Conservation (phyloP, 2,888 invertebrate species). For the Eupithecia tripunctaria region DNA sequence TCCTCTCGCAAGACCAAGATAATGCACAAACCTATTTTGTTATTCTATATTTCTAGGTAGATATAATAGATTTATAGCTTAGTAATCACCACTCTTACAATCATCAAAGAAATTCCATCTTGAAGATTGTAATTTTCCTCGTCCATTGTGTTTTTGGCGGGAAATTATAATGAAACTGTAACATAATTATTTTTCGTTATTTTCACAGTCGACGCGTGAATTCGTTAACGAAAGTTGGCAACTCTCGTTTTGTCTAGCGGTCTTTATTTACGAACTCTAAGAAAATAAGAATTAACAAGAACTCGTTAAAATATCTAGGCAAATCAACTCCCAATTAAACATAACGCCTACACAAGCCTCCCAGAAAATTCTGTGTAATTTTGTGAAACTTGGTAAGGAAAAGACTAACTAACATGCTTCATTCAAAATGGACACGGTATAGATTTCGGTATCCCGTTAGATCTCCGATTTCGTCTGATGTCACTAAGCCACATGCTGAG, state of each 20-base stretch:
- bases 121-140: slow-evolving; percentile 40
- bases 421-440: too few species aligned
- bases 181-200: slow-evolving; percentile 40
- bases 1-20: too few species aligned
- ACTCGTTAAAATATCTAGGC: neutral
- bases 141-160: slow-evolving; percentile 38
- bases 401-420: too few species aligned
- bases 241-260: neutral
- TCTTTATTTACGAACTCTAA: neutral
- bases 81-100: slow-evolving; percentile 12
- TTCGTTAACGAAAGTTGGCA: slow-evolving; percentile 27
- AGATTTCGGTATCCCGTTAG: too few species aligned
- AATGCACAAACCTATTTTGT: too few species aligned
- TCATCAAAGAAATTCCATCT: slow-evolving; percentile 33
- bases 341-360: neutral
- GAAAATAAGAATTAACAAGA: neutral
- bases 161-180: slow-evolving; percentile 40
- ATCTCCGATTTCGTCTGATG: too few species aligned
- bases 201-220: slow-evolving; percentile 34
- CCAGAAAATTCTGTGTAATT: too few species aligned
- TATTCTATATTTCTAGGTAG: neutral
- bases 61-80: neutral
- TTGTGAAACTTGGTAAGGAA: too few species aligned
- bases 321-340: neutral
- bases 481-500: too few species aligned